Percentiles rank a stretch among this genome's conserved stretches.
Evolutionary conservation across 2,113 vertebrate species (phyloP).

Genomic region (Lota lota): DNA sequence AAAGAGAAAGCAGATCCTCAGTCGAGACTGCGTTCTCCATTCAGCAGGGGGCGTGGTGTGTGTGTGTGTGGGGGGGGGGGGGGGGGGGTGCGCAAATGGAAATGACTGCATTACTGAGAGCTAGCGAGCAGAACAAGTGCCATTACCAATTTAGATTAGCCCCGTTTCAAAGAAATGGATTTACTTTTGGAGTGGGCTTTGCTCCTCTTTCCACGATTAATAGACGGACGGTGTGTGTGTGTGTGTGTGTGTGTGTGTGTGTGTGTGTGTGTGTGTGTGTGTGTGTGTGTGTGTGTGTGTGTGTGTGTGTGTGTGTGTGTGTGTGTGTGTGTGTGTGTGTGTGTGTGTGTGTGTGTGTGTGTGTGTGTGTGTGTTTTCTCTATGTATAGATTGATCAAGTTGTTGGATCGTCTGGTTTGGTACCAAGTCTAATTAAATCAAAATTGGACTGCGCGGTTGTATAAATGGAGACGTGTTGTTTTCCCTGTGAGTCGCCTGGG

Average conservation of each 20-base stretch:
- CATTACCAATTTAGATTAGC: conserved; percentile 64
- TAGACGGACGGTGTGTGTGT: too few species aligned
- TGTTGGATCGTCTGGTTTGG: not conserved
- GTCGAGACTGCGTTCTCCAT: conserved; percentile 47
- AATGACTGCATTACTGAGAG: conserved; percentile 62
- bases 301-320: too few species aligned
- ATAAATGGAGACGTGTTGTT: conserved; percentile 32
- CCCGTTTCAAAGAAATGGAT: conserved; percentile 39
- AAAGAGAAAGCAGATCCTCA: conserved; percentile 55
- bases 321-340: too few species aligned
- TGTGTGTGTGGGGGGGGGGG: conserved; percentile 43
- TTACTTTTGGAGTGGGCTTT: conserved; percentile 16
- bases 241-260: too few species aligned
- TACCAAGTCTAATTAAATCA: conserved; percentile 20
- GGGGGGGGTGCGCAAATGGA: conserved; percentile 70
- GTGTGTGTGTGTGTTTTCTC: too few species aligned
- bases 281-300: too few species aligned
- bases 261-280: too few species aligned
- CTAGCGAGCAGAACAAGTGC: conserved; percentile 57
- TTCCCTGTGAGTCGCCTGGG: conserved; percentile 21
- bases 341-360: not conserved
- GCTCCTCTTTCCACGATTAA: not conserved
- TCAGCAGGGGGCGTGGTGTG: too few species aligned
- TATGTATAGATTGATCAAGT: too few species aligned
- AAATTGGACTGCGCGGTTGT: conserved; percentile 31